Conservation (phyloP, 2,797 vertebrate genomes). For the Acrocephalus scirpaceus region DNA sequence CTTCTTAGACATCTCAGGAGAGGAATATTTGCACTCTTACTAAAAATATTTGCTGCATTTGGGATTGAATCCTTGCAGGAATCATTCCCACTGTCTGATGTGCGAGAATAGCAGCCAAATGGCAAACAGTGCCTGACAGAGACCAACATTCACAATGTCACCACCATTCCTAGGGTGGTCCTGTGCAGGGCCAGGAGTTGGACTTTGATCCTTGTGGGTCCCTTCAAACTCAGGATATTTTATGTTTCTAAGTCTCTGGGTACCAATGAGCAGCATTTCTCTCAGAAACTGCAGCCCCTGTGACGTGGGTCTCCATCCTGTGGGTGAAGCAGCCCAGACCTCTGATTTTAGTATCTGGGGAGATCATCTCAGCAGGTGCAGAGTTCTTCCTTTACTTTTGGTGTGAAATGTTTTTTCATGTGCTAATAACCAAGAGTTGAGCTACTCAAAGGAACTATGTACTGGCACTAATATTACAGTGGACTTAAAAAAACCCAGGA, state of each 20-base stretch:
- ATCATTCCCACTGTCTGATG: fast-evolving
- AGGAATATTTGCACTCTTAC: not conserved
- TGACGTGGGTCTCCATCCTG: fast-evolving
- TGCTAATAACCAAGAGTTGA: not conserved
- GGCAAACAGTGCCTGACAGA: not conserved
- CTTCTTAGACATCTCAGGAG: not conserved
- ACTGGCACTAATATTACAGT: not conserved
- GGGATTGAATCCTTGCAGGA: not conserved
- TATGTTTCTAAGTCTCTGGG: fast-evolving
- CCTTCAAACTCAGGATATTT: not conserved
- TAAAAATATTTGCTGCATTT: not conserved
- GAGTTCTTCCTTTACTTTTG: not conserved
- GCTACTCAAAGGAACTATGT: not conserved
- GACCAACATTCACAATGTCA: too few relatives aligned
- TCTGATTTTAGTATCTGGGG: not conserved
- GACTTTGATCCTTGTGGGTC: not conserved
- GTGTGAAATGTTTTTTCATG: fast-evolving
- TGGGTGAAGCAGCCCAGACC: not conserved
- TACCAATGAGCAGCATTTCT: not conserved
- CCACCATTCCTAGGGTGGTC: not conserved
- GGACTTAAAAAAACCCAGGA: not conserved
- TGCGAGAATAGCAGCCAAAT: not conserved
- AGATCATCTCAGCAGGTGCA: not conserved
- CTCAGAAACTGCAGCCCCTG: not conserved
- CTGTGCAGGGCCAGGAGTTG: not conserved